A percentile compares a stretch with the other conserved stretches of the same genome.
Conservation (phyloP, 37 sponge, comb jelly and placozoan genomes). For the Beroe ovata region DNA sequence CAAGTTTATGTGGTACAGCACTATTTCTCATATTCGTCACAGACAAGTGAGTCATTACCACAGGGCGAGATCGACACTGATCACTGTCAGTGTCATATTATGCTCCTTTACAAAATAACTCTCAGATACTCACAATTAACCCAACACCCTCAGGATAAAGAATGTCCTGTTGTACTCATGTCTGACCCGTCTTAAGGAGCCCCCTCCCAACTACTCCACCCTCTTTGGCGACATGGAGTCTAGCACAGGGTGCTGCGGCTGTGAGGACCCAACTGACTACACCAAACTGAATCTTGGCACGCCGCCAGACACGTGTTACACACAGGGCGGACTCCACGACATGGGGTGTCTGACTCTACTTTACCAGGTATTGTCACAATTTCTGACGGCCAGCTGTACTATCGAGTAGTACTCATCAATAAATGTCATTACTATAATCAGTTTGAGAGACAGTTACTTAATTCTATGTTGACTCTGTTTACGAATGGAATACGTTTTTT, state of each 20-base stretch:
- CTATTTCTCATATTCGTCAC: background rate
- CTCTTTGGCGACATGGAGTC: background rate
- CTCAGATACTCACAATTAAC: no score
- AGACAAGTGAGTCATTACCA: no score
- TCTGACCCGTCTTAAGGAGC: background rate
- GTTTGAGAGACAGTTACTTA: no score
- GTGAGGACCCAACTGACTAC: slow-evolving; percentile 15
- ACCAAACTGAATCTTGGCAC: slow-evolving; percentile 3
- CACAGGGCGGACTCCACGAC: background rate
- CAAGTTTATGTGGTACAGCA: background rate
- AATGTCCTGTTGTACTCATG: background rate
- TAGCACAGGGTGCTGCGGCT: slow-evolving; percentile 13
- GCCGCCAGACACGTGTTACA: slow-evolving; percentile 12
- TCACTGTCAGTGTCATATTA: no score
- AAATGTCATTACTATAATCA: no score
- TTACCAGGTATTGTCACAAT: no score
- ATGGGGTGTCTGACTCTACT: slow-evolving; percentile 11
- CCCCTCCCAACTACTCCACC: background rate
- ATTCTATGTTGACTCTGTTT: no score
- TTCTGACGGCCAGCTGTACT: no score
- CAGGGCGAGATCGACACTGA: no score
- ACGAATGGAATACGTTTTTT: no score
- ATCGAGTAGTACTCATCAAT: no score
- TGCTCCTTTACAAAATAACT: no score
- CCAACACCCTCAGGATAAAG: background rate